A percentile compares a stretch with the other conserved stretches of the same genome.
phyloP scores from a whole-genome alignment of 2,888 invertebrate species.

The Zaprionus obscuricornis region DNA sequence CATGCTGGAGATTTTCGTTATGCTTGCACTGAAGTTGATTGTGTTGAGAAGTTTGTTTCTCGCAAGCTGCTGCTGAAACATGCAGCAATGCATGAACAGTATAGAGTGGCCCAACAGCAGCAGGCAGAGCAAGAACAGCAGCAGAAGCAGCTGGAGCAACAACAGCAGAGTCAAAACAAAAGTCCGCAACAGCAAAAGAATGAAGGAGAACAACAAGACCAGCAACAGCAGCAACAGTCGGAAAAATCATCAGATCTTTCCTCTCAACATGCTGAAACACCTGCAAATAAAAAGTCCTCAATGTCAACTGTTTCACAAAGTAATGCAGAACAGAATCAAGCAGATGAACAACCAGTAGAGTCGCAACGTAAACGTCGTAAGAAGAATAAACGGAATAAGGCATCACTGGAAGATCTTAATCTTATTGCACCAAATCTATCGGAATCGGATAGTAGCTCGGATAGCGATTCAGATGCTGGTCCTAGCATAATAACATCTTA shows the following conservation, averaged over 20 bases:
- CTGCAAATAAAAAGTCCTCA: not conserved
- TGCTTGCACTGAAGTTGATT: conserved; percentile 88
- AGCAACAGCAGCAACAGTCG: too few species aligned
- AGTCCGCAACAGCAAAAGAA: not conserved
- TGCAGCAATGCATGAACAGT: conserved; percentile 85
- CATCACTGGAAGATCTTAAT: conserved; percentile 86
- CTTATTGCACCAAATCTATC: conserved; percentile 92
- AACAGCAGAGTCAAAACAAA: not conserved
- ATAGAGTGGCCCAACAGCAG: not conserved
- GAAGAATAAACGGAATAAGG: conserved; percentile 80
- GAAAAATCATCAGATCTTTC: too few species aligned
- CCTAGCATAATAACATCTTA: conserved; percentile 21
- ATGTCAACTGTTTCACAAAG: too few species aligned
- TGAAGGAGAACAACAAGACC: not conserved
- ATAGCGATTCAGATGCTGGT: conserved; percentile 84
- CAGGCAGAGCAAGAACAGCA: conserved; percentile 7
- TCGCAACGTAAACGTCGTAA: conserved; percentile 81
- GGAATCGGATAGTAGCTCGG: conserved; percentile 92
- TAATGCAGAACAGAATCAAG: not conserved
- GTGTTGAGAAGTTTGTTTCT: conserved; percentile 91
- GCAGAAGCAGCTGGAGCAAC: conserved; percentile 21
- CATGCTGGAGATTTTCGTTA: conserved; percentile 90
- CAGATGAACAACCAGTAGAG: conserved; percentile 19
- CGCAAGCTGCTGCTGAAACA: conserved; percentile 91
- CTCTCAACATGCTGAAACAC: too few species aligned